Evolutionary conservation across 2,797 vertebrate species (phyloP).

Genomic region (Todus mexicanus): DNA sequence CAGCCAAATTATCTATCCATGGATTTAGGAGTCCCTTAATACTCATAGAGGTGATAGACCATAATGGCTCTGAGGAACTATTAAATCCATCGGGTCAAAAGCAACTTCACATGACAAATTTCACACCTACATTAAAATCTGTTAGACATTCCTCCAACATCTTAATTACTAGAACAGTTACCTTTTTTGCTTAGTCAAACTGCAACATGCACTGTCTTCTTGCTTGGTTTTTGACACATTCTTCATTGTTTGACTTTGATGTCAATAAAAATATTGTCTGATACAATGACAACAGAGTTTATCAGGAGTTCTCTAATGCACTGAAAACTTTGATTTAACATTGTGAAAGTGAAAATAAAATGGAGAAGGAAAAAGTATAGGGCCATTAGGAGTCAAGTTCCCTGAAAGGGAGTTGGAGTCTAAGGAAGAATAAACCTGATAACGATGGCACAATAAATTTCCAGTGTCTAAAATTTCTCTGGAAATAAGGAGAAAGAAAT

Average conservation of each 20-base stretch:
- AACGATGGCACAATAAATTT: conserved; percentile 25
- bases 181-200: not conserved
- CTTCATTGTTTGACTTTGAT: not conserved
- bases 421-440: conserved; percentile 1
- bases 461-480: conserved; percentile 32
- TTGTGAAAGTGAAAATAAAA: not conserved
- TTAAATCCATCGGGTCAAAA: conserved; percentile 60
- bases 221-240: not conserved
- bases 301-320: not conserved
- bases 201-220: not conserved
- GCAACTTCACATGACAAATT: conserved; percentile 45
- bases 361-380: not conserved
- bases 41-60: conserved; percentile 57
- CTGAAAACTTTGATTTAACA: not conserved
- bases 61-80: conserved; percentile 53
- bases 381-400: not conserved
- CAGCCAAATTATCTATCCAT: conserved; percentile 61
- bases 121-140: conserved; percentile 31
- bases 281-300: not conserved
- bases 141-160: not conserved
- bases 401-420: not conserved
- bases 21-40: conserved; percentile 64
- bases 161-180: not conserved
- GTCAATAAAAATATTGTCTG: not conserved
- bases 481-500: conserved; percentile 31